These are phyloP conservation scores for Gallinago solitaria DNA, from an alignment of 2,797 vertebrate species.

Conservation along the genomic window DNA sequence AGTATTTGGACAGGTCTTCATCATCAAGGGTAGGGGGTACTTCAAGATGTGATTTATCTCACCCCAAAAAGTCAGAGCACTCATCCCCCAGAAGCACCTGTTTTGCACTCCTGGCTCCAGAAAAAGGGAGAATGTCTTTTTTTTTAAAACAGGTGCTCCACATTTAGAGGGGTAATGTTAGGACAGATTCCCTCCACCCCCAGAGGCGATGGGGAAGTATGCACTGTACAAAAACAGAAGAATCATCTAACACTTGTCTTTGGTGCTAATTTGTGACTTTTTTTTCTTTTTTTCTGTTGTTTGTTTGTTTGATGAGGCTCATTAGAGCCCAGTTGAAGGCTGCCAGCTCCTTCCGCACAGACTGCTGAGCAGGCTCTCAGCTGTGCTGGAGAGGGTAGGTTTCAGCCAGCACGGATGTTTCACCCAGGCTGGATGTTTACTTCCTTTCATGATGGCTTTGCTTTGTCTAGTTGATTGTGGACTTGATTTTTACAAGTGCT, in stretches of 20 bases:
- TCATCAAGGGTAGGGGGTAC: background rate
- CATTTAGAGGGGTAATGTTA: rapidly evolving
- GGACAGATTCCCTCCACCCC: background rate
- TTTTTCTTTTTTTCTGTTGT: background rate
- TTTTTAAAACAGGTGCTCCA: background rate
- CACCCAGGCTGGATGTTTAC: background rate
- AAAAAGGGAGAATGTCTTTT: background rate
- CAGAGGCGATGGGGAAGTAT: background rate
- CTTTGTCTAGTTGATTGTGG: conserved; percentile 62
- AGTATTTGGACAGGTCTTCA: background rate
- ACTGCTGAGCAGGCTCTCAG: conserved; percentile 57
- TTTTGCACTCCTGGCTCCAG: background rate
- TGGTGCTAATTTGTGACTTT: background rate
- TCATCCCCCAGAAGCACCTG: background rate
- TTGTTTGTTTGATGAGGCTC: conserved; percentile 56
- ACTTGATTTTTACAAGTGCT: conserved; percentile 54
- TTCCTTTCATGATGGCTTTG: conserved; percentile 10
- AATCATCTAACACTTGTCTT: conserved; percentile 1
- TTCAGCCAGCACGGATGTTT: background rate
- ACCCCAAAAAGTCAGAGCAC: background rate
- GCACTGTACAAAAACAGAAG: background rate
- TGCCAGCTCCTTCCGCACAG: conserved; percentile 43
- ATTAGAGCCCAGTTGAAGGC: conserved; percentile 42
- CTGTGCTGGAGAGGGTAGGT: background rate
- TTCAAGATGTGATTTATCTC: background rate